Evolutionary conservation across 2,888 invertebrate species (phyloP).

Genomic region (Gari tellinella): DNA sequence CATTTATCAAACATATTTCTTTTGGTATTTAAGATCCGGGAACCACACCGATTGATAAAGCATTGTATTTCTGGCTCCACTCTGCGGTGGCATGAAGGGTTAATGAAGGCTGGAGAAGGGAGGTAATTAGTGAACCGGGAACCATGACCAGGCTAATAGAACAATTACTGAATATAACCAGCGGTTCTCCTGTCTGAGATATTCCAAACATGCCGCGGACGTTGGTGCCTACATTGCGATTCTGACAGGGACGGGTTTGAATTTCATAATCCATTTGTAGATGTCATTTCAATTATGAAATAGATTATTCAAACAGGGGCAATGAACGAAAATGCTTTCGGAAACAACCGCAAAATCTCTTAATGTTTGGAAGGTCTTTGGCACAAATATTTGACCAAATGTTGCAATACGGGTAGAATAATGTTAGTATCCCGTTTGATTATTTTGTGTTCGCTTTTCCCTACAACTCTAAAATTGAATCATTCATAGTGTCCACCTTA

Average conservation of each 20-base stretch:
- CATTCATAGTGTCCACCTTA: too few relatives aligned
- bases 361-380: too few relatives aligned
- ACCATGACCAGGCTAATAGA: conserved; percentile 1
- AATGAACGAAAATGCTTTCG: background rate
- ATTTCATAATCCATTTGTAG: conserved; percentile 19
- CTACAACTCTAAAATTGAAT: too few relatives aligned
- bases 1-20: too few relatives aligned
- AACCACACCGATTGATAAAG: too few relatives aligned
- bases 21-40: too few relatives aligned
- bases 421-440: too few relatives aligned
- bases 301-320: conserved; percentile 7
- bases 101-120: background rate
- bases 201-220: conserved; percentile 14
- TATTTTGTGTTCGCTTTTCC: too few relatives aligned
- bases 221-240: conserved; percentile 21
- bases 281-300: conserved; percentile 23
- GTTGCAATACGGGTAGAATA: too few relatives aligned
- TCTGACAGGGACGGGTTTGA: conserved; percentile 8
- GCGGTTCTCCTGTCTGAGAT: background rate
- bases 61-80: too few relatives aligned
- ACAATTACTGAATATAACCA: background rate
- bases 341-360: background rate
- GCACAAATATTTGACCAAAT: too few relatives aligned
- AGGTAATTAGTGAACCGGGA: background rate
- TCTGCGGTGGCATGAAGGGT: too few relatives aligned